Evolutionary conservation across 2,797 vertebrate genomes (phyloP).

Genomic region (Emys orbicularis): DNA sequence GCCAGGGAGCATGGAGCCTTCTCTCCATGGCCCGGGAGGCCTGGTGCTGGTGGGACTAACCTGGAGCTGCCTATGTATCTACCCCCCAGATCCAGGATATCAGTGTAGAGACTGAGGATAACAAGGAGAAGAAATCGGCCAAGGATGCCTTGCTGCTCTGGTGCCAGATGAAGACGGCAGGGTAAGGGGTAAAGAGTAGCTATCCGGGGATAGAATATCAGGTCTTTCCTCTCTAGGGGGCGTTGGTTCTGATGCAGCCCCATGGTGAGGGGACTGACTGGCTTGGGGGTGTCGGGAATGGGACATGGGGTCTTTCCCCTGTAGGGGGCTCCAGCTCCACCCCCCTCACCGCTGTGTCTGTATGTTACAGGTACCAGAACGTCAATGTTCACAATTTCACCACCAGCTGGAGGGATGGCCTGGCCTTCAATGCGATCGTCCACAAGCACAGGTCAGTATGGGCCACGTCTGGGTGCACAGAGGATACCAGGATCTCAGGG

Average conservation of each 20-base stretch:
- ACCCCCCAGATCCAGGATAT: conserved; percentile 94
- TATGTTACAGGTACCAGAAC: conserved; percentile 89
- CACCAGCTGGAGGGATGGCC: conserved; percentile 95
- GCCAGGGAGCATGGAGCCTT: not conserved
- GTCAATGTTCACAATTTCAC: conserved; percentile 98
- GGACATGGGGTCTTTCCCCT: not conserved
- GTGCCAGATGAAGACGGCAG: conserved; percentile 98
- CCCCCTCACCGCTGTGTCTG: not conserved
- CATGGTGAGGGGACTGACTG: too few relatives aligned
- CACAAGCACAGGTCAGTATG: conserved; percentile 93
- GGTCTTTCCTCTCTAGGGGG: not conserved
- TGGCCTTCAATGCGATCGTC: conserved; percentile 95
- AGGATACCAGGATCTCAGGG: not conserved
- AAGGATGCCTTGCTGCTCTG: conserved; percentile 95
- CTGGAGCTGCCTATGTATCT: not conserved
- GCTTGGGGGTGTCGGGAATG: not conserved
- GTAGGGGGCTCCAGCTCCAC: too few relatives aligned
- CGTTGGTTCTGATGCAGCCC: not conserved
- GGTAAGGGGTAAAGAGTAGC: conserved; percentile 77
- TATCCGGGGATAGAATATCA: not conserved
- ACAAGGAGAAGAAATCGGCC: conserved; percentile 95
- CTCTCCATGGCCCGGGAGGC: not conserved
- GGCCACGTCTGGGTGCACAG: not conserved
- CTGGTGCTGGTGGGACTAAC: not conserved
- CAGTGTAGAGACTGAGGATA: conserved; percentile 95